Conservation (phyloP, 2,113 vertebrate species). For the Nettapus auritus region DNA sequence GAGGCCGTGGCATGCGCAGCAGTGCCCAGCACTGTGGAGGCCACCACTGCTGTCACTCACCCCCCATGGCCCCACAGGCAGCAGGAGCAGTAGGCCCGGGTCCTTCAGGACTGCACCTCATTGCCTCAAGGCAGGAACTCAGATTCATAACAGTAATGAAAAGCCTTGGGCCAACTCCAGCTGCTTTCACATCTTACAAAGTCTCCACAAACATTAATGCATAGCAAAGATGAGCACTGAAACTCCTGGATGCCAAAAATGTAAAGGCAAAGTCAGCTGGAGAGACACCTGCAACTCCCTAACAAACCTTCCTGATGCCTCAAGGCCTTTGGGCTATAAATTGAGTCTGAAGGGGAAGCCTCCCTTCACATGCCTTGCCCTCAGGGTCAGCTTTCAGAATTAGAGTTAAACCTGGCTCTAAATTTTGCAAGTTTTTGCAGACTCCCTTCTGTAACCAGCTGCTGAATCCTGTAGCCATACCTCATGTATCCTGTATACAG, state of each 20-base stretch:
- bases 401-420: not conserved
- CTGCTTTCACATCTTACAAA: not conserved
- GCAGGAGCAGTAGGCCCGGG: not conserved
- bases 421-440: not conserved
- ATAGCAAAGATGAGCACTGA: rapidly evolving
- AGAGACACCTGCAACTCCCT: not conserved
- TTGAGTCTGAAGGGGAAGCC: not conserved
- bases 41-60: not conserved
- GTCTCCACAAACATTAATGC: not conserved
- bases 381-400: not conserved
- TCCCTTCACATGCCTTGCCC: not conserved
- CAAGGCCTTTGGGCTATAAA: not conserved
- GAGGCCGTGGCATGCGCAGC: not conserved
- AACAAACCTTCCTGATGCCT: not conserved
- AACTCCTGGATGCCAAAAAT: not conserved
- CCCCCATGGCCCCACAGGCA: not conserved
- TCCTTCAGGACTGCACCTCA: not conserved
- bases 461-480: not conserved
- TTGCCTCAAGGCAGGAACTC: not conserved
- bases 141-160: not conserved
- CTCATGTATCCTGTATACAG: not conserved
- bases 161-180: constrained; percentile 20
- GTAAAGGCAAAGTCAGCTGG: not conserved
- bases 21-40: not conserved
- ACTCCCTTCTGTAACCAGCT: not conserved